Evolutionary conservation across 2,797 vertebrate genomes (phyloP), one percentile per base, ranked within the genome.

Genomic region (Myotis daubentonii): DNA sequence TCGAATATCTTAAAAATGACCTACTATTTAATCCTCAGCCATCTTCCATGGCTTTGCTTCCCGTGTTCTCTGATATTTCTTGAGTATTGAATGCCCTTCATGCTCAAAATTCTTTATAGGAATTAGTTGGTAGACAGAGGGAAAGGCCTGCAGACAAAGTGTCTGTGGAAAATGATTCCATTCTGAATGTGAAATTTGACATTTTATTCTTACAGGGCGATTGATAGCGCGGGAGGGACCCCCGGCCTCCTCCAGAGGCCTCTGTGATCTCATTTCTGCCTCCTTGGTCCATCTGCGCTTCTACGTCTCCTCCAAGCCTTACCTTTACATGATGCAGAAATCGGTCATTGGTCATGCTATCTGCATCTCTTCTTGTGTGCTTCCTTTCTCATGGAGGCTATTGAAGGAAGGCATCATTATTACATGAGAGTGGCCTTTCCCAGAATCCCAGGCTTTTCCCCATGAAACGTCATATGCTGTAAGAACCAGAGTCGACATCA

Each of bases 401-500:
- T 57, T 86, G 75, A 80, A 94, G 62, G 36, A 89, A 70, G 47
- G 2, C 30, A 38, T 84, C 36, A 0, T 86, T 91, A 89, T 82
- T 78, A 57, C 33, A 74, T 4, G 53, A 65, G n/a, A 76, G 22
- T 74, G n/a, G n/a, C 6, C 47, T 71, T 70, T 94, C 33, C 57
- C 57, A 86, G 84, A 92, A 90, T 79, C 60, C n/a, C 49, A 87
- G 72, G 25, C 11, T 89, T 62, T 87, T 92, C 74, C 78, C 79
- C 62, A 44, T 79, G 91, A 90, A 94, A 81, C 44, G 86, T 57
- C 51, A 93, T 76, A 41, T 41, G 55, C 38, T 75, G 68, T 86
- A 85, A 79, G 92, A 93, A 30, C 53, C n/a, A 65, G 47, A 86
- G 60, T 91, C 60, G 76, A 89, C 68, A 75, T 65, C 10, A 49